phyloP scores from a whole-genome alignment of 2,797 vertebrate genomes.

The Poliocrania exsul region DNA sequence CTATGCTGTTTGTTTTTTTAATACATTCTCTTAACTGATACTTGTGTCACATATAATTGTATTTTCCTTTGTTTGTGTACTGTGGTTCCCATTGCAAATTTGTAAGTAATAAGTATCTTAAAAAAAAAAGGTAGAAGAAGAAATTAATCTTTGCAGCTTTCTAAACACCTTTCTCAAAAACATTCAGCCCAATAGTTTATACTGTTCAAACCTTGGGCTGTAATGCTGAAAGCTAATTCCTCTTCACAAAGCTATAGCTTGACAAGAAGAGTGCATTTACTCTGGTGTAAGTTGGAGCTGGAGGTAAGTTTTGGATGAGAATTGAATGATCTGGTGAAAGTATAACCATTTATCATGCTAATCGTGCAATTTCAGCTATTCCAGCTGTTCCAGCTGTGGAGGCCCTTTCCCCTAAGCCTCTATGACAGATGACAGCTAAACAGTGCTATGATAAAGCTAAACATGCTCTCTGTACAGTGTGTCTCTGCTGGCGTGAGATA shows the following conservation, averaged over 20 bases:
- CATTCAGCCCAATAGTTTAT: background rate
- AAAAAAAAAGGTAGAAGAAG: background rate
- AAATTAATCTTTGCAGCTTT: background rate
- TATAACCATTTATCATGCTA: background rate
- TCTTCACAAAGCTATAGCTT: background rate
- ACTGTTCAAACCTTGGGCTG: background rate
- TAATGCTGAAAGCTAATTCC: background rate
- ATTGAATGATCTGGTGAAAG: background rate
- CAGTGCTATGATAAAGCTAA: conserved; percentile 12
- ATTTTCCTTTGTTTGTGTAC: background rate
- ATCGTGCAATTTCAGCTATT: conserved; percentile 35
- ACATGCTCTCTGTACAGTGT: background rate
- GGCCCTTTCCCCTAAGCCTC: conserved; percentile 17
- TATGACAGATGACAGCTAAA: conserved; percentile 29
- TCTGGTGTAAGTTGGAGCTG: background rate
- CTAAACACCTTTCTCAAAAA: background rate
- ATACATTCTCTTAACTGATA: background rate
- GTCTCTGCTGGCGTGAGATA: conserved; percentile 19
- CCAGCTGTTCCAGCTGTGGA: conserved; percentile 45
- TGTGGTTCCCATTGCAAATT: background rate
- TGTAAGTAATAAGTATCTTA: background rate
- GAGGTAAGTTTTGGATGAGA: background rate
- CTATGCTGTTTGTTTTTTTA: background rate
- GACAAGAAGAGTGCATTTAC: background rate
- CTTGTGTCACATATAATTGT: background rate